Conservation (phyloP, 2,113 vertebrate genomes). For the Bostrychus sinensis region DNA sequence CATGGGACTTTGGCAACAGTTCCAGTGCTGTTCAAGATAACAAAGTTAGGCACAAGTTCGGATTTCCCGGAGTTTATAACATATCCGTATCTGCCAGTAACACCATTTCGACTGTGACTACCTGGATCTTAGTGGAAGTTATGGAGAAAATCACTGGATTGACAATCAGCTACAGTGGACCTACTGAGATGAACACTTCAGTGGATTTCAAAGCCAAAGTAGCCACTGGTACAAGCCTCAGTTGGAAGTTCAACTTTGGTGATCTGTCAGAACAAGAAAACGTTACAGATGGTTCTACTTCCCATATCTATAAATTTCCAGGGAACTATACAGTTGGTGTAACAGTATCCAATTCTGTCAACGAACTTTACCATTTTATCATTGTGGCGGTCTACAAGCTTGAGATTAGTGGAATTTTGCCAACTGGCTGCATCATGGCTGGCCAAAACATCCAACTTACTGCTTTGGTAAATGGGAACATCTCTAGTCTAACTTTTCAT, state of each 20-base stretch:
- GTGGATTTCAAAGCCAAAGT: slow-evolving; percentile 66
- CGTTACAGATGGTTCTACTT: slow-evolving; percentile 46
- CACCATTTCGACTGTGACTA: slow-evolving; percentile 50
- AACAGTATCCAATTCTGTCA: slow-evolving; percentile 69
- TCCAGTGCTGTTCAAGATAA: slow-evolving; percentile 42
- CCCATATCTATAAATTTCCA: slow-evolving; percentile 67
- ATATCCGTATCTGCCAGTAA: slow-evolving; percentile 75
- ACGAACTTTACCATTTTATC: slow-evolving; percentile 51
- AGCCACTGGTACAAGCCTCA: slow-evolving; percentile 61
- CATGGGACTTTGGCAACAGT: slow-evolving; percentile 76
- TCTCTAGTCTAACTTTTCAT: slow-evolving; percentile 60
- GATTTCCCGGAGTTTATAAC: slow-evolving; percentile 68
- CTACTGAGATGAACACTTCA: slow-evolving; percentile 60
- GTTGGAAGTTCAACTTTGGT: slow-evolving; percentile 80
- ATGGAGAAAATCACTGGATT: slow-evolving; percentile 71
- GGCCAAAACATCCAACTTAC: slow-evolving; percentile 47
- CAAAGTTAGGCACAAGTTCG: slow-evolving; percentile 59
- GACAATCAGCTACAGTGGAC: slow-evolving; percentile 51
- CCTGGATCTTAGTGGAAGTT: slow-evolving; percentile 63
- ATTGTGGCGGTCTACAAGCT: slow-evolving; percentile 67
- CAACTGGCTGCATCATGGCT: slow-evolving; percentile 60
- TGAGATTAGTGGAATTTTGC: slow-evolving; percentile 62
- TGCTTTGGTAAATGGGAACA: slow-evolving; percentile 63
- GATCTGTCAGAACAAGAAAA: slow-evolving; percentile 68
- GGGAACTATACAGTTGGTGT: slow-evolving; percentile 74